These are phyloP conservation scores for Cabera pusaria DNA, from an alignment of 2,888 invertebrate species.

Conservation along the genomic window DNA sequence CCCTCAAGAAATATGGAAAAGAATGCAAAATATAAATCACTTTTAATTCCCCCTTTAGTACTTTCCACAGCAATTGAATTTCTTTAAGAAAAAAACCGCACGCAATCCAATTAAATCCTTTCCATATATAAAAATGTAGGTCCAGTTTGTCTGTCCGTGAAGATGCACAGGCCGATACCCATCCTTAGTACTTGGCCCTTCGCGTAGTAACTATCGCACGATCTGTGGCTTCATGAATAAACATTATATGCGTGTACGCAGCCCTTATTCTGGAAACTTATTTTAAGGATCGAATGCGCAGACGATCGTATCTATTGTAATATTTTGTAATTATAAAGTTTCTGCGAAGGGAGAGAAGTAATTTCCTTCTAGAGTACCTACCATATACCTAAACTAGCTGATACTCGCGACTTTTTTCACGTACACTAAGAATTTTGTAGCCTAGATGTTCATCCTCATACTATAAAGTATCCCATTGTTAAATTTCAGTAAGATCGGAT, in stretches of 20 bases:
- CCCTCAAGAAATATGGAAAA: no score
- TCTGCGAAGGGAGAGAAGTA: constrained; percentile 8
- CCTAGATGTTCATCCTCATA: no score
- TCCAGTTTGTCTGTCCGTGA: constrained; percentile 43
- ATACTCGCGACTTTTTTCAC: no score
- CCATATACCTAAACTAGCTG: no score
- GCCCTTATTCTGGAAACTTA: constrained; percentile 25
- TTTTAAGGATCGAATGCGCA: constrained; percentile 13
- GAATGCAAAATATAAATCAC: no score
- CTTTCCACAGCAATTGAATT: constrained; percentile 6
- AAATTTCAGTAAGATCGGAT: no score
- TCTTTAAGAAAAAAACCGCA: constrained; percentile 27
- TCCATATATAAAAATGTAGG: constrained; percentile 30
- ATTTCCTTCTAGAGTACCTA: no score
- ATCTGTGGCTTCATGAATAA: constrained; percentile 41
- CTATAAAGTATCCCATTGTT: no score
- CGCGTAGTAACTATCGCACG: constrained; percentile 3
- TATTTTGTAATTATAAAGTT: background rate
- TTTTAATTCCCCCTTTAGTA: constrained; percentile 6
- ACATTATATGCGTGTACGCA: constrained; percentile 34
- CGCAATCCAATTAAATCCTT: constrained; percentile 43
- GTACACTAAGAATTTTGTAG: no score
- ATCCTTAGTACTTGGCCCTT: constrained; percentile 16
- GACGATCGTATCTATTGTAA: constrained; percentile 17
- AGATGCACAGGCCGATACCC: constrained; percentile 37